These are phyloP conservation scores for Montipora capitata DNA, from an alignment of 92 coral and sea anemone species.

Conservation along the genomic window DNA sequence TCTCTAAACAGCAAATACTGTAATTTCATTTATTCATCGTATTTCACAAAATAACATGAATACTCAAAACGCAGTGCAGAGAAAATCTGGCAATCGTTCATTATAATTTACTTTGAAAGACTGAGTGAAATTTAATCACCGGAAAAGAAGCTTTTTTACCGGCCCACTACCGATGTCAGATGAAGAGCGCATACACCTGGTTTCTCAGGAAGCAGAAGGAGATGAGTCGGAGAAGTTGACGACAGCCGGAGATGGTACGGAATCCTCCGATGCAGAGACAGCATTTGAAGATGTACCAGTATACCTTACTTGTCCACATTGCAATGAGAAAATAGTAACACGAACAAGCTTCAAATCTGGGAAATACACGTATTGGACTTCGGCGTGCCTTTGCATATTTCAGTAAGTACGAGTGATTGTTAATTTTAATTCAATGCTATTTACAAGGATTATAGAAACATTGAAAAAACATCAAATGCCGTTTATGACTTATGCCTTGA, in stretches of 20 bases:
- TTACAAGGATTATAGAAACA: neutral
- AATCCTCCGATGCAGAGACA: conserved; percentile 80
- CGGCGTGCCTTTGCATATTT: conserved; percentile 94
- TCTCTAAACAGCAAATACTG: conserved; percentile 17
- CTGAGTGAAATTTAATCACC: neutral
- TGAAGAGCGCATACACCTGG: conserved; percentile 73
- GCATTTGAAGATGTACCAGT: conserved; percentile 98
- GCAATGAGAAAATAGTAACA: conserved; percentile 94
- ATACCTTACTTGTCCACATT: conserved; percentile 89
- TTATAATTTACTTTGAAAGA: neutral
- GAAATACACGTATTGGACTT: conserved; percentile 95
- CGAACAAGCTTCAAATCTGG: conserved; percentile 91
- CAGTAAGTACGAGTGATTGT: conserved; percentile 84
- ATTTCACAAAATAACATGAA: conserved; percentile 26
- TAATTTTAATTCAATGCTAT: neutral
- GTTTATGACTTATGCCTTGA: neutral
- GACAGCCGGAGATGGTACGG: conserved; percentile 49
- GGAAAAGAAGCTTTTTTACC: neutral
- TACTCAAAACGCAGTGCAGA: conserved; percentile 22
- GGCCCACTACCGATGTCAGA: conserved; percentile 57
- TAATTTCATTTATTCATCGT: neutral
- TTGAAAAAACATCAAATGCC: conserved; percentile 1
- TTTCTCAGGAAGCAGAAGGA: conserved; percentile 31
- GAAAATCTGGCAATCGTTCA: neutral
- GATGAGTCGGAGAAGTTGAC: conserved; percentile 26